Percentiles rank a stretch among this genome's conserved stretches.
Evolutionary conservation across 2,797 vertebrate species (phyloP).

Genomic region (Oophaga sylvatica): DNA sequence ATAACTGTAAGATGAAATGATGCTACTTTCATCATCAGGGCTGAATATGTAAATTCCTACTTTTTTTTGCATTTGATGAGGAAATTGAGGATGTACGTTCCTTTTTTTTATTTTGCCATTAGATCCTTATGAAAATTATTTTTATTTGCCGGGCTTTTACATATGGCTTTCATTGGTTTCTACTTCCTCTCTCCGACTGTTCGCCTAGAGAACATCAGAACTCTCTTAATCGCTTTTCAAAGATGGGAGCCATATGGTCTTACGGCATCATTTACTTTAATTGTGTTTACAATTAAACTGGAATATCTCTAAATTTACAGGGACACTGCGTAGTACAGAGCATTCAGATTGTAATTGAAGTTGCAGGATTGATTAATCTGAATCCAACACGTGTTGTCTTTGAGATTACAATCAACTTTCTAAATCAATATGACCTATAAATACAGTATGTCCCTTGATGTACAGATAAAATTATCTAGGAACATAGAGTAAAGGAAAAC

Average conservation of each 20-base stretch:
- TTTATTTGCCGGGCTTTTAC: slow-evolving; percentile 5
- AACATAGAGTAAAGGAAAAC: background rate
- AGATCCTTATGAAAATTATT: slow-evolving; percentile 9
- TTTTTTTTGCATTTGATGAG: background rate
- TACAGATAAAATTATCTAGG: too few species aligned
- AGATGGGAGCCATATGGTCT: slow-evolving; percentile 52
- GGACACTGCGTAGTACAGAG: slow-evolving; percentile 9
- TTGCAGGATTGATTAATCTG: slow-evolving; percentile 33
- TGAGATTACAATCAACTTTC: slow-evolving; percentile 25
- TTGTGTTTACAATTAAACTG: slow-evolving; percentile 47
- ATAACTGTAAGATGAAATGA: background rate
- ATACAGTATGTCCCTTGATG: background rate
- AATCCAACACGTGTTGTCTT: slow-evolving; percentile 42
- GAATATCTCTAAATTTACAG: slow-evolving; percentile 46
- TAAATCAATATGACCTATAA: slow-evolving; percentile 5
- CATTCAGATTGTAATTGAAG: slow-evolving; percentile 32
- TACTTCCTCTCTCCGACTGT: slow-evolving; percentile 47
- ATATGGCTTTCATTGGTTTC: slow-evolving; percentile 49
- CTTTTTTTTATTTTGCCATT: slow-evolving; percentile 3
- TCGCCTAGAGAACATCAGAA: slow-evolving; percentile 31
- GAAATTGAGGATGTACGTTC: background rate
- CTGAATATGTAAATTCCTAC: too few species aligned
- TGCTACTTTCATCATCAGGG: background rate
- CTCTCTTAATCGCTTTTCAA: slow-evolving; percentile 40
- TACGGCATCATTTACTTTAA: slow-evolving; percentile 45